A percentile compares a stretch with the other conserved stretches of the same genome.
Evolutionary conservation across 1,140 invertebrate genomes (phyloP).

Genomic region (Drosophila nasuta): DNA sequence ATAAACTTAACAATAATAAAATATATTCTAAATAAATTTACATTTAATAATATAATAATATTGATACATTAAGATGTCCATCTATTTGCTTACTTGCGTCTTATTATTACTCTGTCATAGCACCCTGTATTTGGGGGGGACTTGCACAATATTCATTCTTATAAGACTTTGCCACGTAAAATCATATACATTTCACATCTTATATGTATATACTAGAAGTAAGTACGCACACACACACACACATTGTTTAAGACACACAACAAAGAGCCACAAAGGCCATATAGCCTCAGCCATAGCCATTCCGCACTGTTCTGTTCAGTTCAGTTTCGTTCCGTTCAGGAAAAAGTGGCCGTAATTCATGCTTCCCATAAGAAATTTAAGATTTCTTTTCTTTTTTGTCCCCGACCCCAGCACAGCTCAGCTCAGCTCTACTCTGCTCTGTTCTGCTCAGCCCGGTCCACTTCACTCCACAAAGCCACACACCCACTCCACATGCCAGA

Average conservation of each 20-base stretch:
- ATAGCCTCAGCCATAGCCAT: slow-evolving; percentile 25
- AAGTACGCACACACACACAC: slow-evolving; percentile 58
- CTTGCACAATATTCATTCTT: slow-evolving; percentile 40
- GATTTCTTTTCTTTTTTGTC: slow-evolving; percentile 68
- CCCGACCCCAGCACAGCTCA: slow-evolving; percentile 1
- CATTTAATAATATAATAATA: neutral
- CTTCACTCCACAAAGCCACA: slow-evolving; percentile 2
- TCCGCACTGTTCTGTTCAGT: neutral
- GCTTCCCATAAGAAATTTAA: slow-evolving; percentile 72
- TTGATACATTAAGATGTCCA: neutral
- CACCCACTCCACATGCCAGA: slow-evolving; percentile 27
- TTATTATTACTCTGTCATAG: neutral
- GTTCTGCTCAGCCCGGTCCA: too few species aligned
- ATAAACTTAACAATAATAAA: too few species aligned
- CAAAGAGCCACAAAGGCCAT: slow-evolving; percentile 33
- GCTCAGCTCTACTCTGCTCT: too few species aligned
- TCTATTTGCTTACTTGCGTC: neutral
- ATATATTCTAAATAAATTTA: too few species aligned
- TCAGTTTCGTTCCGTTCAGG: slow-evolving; percentile 5
- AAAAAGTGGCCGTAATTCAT: slow-evolving; percentile 65
- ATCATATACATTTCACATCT: slow-evolving; percentile 63
- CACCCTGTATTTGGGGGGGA: slow-evolving; percentile 56
- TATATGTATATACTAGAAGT: slow-evolving; percentile 29
- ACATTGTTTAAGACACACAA: slow-evolving; percentile 72
- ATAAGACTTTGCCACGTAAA: slow-evolving; percentile 55